phyloP scores from a whole-genome alignment of 2,888 invertebrate species.

The Chironomus riparius region DNA sequence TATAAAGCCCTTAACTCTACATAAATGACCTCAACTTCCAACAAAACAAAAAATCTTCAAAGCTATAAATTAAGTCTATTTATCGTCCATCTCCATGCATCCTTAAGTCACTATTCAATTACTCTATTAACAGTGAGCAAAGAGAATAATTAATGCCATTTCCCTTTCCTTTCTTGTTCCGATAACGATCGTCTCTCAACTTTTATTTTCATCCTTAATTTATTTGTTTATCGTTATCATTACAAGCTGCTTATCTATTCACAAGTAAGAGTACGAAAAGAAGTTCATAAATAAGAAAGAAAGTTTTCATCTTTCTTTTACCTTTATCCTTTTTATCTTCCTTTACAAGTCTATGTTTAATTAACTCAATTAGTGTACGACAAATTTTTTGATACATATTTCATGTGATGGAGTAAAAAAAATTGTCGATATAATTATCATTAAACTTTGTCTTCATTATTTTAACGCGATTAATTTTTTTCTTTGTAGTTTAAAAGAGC shows the following conservation, averaged over 20 bases:
- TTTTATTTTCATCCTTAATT: neutral
- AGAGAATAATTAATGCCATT: too few relatives aligned
- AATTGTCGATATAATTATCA: neutral
- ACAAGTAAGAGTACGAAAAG: neutral
- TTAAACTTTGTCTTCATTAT: neutral
- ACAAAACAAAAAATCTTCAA: too few relatives aligned
- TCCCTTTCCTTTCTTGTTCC: too few relatives aligned
- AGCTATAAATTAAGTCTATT: too few relatives aligned
- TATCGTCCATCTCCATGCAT: too few relatives aligned
- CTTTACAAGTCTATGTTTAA: neutral
- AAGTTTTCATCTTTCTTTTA: neutral
- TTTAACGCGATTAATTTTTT: too few relatives aligned
- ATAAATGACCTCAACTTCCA: too few relatives aligned
- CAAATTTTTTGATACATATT: slow-evolving; percentile 17
- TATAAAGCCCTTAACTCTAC: too few relatives aligned
- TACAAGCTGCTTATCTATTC: neutral
- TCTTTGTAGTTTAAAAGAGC: too few relatives aligned
- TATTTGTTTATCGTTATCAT: neutral
- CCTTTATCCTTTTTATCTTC: neutral
- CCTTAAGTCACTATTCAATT: too few relatives aligned
- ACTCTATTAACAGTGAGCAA: too few relatives aligned
- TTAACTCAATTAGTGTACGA: slow-evolving; percentile 14
- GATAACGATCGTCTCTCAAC: too few relatives aligned
- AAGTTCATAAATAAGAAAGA: neutral
- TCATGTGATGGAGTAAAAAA: neutral